Evolutionary conservation across 1,140 invertebrate genomes (phyloP), one percentile per base, ranked within the genome.

Genomic region (Caenorhabditis inopinata): DNA sequence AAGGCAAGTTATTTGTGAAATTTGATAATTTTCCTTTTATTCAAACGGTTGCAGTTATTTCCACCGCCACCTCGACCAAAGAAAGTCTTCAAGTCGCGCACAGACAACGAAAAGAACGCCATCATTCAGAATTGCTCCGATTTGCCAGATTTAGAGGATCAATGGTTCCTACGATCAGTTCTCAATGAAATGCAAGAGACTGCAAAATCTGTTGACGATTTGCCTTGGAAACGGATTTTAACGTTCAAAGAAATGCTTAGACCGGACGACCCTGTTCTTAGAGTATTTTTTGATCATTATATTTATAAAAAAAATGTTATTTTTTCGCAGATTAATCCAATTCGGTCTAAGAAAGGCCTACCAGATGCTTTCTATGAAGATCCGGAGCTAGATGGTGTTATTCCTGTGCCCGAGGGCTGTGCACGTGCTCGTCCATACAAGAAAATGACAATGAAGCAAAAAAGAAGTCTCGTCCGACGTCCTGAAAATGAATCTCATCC

Each of bases 351-450:
- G 42, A 74, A 51, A 75, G 48, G 76, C 53, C 51, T 27, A 42
- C 35, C 35, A 16, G 62, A 42, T 35, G 47, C 49, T 18, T 83
- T 80, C 35, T 83, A 78, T 75, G 82, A 83, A 16, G 82, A 82
- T 47, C 74, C 47, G 3, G 82, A 83, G 38, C 47, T 82, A 29
- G 79, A 81, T 16, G 82, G 79, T 9, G 49, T 82, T 29, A 45
- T 74, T 14, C 79, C 79, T 25, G 49, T 73, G 29, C 42, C 35
- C 25, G 46, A 25, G 9, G 80, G 82, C 11, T 83, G 79, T 48
- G 74, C 79, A 16, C 42, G 82, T 16, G 80, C 82, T 48, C 48
- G 38, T 6, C 82, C 74, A 21, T 81, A 68, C 80, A 29, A 58
- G 25, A 73, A 79, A 16, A 68, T 77, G 62, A 45, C 27, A 5